Conservation (phyloP, 2,888 invertebrate genomes). For the Anoncus sp. region DNA sequence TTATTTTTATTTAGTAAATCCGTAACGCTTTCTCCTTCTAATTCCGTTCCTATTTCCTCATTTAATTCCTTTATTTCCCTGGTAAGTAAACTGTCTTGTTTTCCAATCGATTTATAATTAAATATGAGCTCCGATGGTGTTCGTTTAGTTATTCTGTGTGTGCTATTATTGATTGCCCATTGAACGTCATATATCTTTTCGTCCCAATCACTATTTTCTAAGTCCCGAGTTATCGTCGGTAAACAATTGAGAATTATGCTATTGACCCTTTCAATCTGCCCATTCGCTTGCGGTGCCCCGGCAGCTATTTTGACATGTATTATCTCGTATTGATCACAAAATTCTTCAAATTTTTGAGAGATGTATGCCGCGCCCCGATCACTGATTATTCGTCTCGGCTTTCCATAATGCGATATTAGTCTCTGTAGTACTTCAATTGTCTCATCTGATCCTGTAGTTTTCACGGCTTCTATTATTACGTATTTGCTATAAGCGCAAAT, state of each 20-base stretch:
- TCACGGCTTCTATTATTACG: slow-evolving; percentile 46
- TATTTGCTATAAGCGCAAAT: slow-evolving; percentile 59
- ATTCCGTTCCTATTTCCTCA: slow-evolving; percentile 3
- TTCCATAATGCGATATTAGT: slow-evolving; percentile 68
- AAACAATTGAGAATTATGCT: slow-evolving; percentile 27
- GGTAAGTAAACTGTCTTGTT: slow-evolving; percentile 17
- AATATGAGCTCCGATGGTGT: slow-evolving; percentile 38
- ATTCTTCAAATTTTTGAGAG: slow-evolving; percentile 61
- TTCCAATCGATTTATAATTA: slow-evolving; percentile 22
- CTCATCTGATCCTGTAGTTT: slow-evolving; percentile 28
- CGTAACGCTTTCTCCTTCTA: slow-evolving; percentile 19
- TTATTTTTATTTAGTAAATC: slow-evolving; percentile 20
- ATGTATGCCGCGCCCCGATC: slow-evolving; percentile 73
- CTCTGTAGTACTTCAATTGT: slow-evolving; percentile 46
- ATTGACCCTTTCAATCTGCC: slow-evolving; percentile 27
- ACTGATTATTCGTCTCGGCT: slow-evolving; percentile 67
- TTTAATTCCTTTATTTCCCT: slow-evolving; percentile 34
- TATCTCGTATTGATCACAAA: slow-evolving; percentile 53
- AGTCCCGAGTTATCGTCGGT: slow-evolving; percentile 1
- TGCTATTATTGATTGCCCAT: slow-evolving; percentile 44
- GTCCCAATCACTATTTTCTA: slow-evolving; percentile 21
- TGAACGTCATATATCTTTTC: slow-evolving; percentile 18
- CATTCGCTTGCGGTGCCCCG: slow-evolving; percentile 16
- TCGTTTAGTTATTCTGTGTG: slow-evolving; percentile 29
- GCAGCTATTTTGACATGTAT: slow-evolving; percentile 11